Percentiles rank a stretch among this genome's conserved stretches.
These are phyloP conservation scores for Aphelocoma coerulescens DNA, from an alignment of 2,113 vertebrate genomes.

Conservation along the genomic window DNA sequence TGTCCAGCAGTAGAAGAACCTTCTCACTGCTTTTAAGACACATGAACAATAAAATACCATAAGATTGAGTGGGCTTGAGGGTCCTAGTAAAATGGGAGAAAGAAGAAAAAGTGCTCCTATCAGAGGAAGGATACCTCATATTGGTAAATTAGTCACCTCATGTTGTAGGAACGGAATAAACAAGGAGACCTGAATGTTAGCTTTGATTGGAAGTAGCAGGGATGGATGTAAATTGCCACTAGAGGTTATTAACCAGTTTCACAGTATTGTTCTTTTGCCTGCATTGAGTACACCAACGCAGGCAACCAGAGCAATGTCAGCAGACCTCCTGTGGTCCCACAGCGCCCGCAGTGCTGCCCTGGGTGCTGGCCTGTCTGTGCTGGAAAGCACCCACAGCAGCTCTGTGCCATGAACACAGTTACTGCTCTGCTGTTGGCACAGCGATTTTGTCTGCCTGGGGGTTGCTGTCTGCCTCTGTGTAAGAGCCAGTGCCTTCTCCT, in stretches of 20 bases:
- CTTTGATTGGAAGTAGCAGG: background rate
- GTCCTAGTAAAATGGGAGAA: background rate
- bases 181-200: background rate
- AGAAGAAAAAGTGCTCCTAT: background rate
- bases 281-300: background rate
- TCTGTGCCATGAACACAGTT: background rate
- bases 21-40: background rate
- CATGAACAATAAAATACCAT: background rate
- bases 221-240: background rate
- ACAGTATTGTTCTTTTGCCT: background rate
- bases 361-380: background rate
- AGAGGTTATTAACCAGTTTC: background rate
- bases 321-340: background rate
- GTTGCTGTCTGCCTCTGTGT: background rate
- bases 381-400: background rate
- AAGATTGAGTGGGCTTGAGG: background rate
- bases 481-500: background rate
- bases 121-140: background rate
- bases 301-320: background rate
- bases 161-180: background rate
- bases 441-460: background rate
- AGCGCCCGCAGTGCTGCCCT: background rate
- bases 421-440: background rate
- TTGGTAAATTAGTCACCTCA: background rate
- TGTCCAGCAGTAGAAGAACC: background rate